Evolutionary conservation across 2,797 vertebrate species (phyloP).

Genomic region (Melanotaenia parkinsoni): DNA sequence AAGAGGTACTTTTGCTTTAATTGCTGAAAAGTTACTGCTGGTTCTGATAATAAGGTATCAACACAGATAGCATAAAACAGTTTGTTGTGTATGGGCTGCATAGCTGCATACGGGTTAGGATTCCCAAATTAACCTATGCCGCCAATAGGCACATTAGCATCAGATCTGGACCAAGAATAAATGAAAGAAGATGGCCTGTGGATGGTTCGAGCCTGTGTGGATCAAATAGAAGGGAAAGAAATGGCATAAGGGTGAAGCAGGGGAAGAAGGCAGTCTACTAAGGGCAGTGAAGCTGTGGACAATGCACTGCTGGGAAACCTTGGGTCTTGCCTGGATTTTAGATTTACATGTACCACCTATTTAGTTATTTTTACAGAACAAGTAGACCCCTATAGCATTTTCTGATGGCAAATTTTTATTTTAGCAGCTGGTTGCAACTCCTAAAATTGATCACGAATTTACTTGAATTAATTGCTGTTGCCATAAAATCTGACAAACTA

Average conservation of each 20-base stretch:
- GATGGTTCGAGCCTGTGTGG: not conserved
- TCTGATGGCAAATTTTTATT: not conserved
- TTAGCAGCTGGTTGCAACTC: not conserved
- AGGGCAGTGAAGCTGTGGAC: no score
- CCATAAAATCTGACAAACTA: no score
- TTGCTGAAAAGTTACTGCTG: not conserved
- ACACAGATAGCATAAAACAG: not conserved
- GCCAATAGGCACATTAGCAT: not conserved
- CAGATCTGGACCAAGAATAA: not conserved
- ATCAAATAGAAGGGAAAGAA: not conserved
- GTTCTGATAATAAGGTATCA: not conserved
- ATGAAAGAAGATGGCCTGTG: not conserved
- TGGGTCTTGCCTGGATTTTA: not conserved
- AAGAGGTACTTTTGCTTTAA: not conserved
- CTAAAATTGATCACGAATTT: not conserved
- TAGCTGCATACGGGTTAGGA: not conserved
- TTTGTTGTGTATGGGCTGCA: not conserved
- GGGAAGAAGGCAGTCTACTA: no score
- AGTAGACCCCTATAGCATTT: not conserved
- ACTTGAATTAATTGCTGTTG: no score
- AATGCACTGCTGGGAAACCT: not conserved
- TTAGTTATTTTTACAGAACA: not conserved
- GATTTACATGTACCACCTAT: not conserved
- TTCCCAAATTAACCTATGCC: not conserved
- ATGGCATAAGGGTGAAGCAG: no score